Evolutionary conservation across 2,113 vertebrate genomes (phyloP).

Genomic region (Regulus satrapa): DNA sequence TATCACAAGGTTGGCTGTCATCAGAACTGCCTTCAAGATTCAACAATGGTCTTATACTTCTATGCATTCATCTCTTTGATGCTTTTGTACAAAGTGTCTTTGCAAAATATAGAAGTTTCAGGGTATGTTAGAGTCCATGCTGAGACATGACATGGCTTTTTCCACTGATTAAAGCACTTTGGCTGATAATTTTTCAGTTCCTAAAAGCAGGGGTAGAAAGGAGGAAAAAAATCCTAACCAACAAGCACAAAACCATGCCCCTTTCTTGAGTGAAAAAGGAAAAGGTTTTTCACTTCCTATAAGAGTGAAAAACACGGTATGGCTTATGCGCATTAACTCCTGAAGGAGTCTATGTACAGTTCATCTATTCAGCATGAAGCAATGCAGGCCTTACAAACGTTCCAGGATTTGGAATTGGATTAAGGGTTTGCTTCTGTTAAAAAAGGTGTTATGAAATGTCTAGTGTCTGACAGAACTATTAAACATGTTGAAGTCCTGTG

Average conservation of each 20-base stretch:
- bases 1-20: not conserved
- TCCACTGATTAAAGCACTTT: not conserved
- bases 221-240: not conserved
- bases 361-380: not conserved
- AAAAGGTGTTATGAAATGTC: not conserved
- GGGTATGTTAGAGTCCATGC: not conserved
- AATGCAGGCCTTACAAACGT: not conserved
- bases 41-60: not conserved
- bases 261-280: no score
- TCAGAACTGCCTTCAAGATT: not conserved
- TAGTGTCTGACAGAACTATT: not conserved
- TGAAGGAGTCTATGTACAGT: not conserved
- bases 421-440: not conserved
- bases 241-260: not conserved
- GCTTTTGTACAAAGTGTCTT: not conserved
- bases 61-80: not conserved
- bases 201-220: not conserved
- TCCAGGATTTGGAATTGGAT: no score
- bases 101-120: not conserved
- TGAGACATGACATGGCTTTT: not conserved
- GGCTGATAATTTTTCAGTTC: not conserved
- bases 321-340: not conserved
- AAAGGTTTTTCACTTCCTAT: no score
- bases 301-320: not conserved
- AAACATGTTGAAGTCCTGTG: not conserved